Percentiles rank a stretch among this genome's conserved stretches.
These are phyloP conservation scores for Lordiphosa fenestrarum DNA, from an alignment of 2,888 invertebrate genomes.

Conservation along the genomic window DNA sequence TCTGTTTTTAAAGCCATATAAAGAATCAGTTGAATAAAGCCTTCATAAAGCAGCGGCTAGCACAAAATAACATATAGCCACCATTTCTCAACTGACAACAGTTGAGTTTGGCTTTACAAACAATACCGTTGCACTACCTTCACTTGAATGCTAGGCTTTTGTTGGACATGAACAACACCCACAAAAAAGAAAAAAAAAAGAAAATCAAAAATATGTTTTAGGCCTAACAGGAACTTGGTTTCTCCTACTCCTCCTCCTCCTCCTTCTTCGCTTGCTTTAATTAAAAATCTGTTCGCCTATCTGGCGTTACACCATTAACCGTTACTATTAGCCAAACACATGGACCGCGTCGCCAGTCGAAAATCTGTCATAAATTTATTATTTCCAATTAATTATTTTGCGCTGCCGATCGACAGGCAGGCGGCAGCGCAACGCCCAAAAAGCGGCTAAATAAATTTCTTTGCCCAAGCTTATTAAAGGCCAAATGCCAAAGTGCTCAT, in stretches of 20 bases:
- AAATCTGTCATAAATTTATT: conserved; percentile 74
- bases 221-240: conserved; percentile 4
- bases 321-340: conserved; percentile 57
- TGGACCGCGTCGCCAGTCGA: conserved; percentile 46
- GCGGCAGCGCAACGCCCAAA: conserved; percentile 54
- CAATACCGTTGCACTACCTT: conserved; percentile 19
- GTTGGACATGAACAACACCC: conserved; percentile 33
- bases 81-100: conserved; percentile 2
- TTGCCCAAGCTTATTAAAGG: conserved; percentile 33
- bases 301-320: conserved; percentile 50
- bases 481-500: conserved; percentile 73
- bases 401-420: conserved; percentile 46
- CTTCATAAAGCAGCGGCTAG: not conserved
- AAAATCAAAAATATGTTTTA: not conserved
- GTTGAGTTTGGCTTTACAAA: conserved; percentile 12
- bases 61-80: conserved; percentile 1
- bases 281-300: conserved; percentile 70
- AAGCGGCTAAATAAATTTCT: conserved; percentile 63
- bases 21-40: no score
- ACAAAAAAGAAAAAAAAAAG: conserved; percentile 11
- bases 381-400: conserved; percentile 69
- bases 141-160: conserved; percentile 16
- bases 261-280: conserved; percentile 48
- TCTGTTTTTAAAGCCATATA: no score
- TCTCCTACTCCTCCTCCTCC: no score